Base-by-base conservation (phyloP, 2,797 vertebrate species). In the Periophthalmus magnuspinnatus region DNA sequence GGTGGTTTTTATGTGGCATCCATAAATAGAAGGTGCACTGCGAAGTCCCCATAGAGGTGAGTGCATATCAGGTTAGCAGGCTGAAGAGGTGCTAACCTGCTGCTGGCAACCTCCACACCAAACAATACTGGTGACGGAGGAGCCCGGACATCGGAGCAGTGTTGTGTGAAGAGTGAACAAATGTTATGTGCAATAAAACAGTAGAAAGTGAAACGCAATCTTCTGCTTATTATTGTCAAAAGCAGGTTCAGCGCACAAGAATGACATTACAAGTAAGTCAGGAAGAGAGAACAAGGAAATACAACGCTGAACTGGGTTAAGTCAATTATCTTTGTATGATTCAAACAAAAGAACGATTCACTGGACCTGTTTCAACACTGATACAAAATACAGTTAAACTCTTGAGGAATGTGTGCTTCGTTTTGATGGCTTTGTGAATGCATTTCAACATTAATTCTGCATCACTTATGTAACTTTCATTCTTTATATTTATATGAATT, bases 11-110 rank as follows among this genome's bases (percentile, higher is more conserved):
- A 90, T 89, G 69, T 76, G 58, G 79, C 79, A 74, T 89, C 91
- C 90, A 90, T 89, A 92, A 91, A 93, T 93, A 92, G 89, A 90
- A 85, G 22, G 64, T 79, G 74, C 65, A 34, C 70, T 74, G 77
- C 78, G 78, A 80, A 82, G 91, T 84, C 90, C 89, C 88, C 81
- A 78, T 87, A 87, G 92, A 92, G 86, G 89, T 86, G 86, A 88
- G 85, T 41, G 71, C 80, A 84, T 86, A 90, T 93, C 87, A 89
- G 89, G 90, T 92, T 90, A 91, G 87, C 86, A 65, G 84, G 77
- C 84, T 90, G 88, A 89, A 86, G 87, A 90, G 91, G 91, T 90
- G 92, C 89, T 90, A 92, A 93, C 90, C 90, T 93, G 90, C 91
- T 89, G 88, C 87, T 93, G 91, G 91, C 90, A 88, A 90, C 84